Percentiles rank a stretch among this genome's conserved stretches.
Conservation (phyloP, 1,140 invertebrate genomes). For the Sweltsa coloradensis region DNA sequence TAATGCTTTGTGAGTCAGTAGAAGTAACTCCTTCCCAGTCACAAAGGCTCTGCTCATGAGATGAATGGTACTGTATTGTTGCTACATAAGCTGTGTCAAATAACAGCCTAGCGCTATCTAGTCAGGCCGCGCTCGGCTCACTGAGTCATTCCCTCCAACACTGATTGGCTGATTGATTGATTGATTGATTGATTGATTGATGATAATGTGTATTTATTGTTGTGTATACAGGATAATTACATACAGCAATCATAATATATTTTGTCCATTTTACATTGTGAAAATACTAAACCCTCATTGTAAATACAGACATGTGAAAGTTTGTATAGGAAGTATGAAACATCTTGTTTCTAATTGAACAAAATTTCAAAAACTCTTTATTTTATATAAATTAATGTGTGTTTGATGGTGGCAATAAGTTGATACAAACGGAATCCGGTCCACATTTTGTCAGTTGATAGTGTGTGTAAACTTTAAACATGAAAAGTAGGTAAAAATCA, state of each 20-base stretch:
- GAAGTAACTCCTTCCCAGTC: no score
- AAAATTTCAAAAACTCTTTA: slow-evolving; percentile 9
- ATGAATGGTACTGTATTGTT: background rate
- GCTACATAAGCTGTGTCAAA: background rate
- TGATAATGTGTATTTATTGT: slow-evolving; percentile 5
- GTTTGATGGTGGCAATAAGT: slow-evolving; percentile 11
- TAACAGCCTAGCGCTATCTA: background rate
- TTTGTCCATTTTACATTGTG: slow-evolving; percentile 10
- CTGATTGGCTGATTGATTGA: slow-evolving; percentile 8
- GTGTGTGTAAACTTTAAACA: no score
- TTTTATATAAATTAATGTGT: slow-evolving; percentile 8
- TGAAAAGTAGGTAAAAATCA: no score
- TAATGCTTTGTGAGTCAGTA: no score
- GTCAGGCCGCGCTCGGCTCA: background rate
- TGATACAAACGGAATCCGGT: slow-evolving; percentile 4
- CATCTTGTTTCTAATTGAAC: no score
- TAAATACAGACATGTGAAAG: no score
- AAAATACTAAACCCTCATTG: no score
- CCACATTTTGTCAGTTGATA: slow-evolving; percentile 4
- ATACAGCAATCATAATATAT: no score
- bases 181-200: slow-evolving; percentile 7
- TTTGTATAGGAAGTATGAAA: no score
- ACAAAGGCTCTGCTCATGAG: no score
- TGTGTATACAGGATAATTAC: no score
- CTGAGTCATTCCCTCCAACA: background rate